Percentiles rank a stretch among this genome's conserved stretches.
phyloP scores from a whole-genome alignment of 2,797 vertebrate species.

The Acrossocheilus fasciatus region DNA sequence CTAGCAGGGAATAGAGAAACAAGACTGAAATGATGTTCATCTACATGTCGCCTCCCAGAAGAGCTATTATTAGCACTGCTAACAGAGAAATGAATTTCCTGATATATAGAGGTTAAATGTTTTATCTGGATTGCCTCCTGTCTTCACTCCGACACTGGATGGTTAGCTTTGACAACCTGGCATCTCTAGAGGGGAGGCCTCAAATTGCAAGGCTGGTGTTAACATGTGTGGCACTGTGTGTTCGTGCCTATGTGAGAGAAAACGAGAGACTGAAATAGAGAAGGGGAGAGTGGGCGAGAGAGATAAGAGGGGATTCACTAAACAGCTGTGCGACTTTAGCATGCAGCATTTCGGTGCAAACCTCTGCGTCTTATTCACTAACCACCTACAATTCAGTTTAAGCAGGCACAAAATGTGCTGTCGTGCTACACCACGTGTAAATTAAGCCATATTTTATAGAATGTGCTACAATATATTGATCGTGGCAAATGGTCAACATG shows the following conservation, averaged over 20 bases:
- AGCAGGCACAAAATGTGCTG: background rate
- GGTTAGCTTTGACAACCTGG: constrained; percentile 54
- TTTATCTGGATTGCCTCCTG: constrained; percentile 45
- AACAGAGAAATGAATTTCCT: constrained; percentile 48
- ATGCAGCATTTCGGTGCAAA: constrained; percentile 5
- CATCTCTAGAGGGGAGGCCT: constrained; percentile 43
- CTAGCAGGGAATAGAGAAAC: background rate
- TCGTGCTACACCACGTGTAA: background rate
- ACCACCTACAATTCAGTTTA: background rate
- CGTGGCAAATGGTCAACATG: no score
- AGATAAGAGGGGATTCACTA: constrained; percentile 29
- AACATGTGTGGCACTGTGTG: constrained; percentile 48
- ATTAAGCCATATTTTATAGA: background rate
- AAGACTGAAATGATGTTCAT: constrained; percentile 32
- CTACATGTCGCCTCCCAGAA: constrained; percentile 41
- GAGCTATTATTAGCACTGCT: constrained; percentile 42
- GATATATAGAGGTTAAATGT: constrained; percentile 38
- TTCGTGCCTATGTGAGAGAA: constrained; percentile 33
- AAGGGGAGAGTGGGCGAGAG: constrained; percentile 56
- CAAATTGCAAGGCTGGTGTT: constrained; percentile 56
- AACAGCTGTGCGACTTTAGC: constrained; percentile 18
- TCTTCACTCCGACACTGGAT: constrained; percentile 43
- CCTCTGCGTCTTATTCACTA: background rate
- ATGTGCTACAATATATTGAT: background rate
- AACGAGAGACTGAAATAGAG: constrained; percentile 38